Base-by-base conservation (phyloP, 2,113 vertebrate species). In the Syngnathus floridae region DNA sequence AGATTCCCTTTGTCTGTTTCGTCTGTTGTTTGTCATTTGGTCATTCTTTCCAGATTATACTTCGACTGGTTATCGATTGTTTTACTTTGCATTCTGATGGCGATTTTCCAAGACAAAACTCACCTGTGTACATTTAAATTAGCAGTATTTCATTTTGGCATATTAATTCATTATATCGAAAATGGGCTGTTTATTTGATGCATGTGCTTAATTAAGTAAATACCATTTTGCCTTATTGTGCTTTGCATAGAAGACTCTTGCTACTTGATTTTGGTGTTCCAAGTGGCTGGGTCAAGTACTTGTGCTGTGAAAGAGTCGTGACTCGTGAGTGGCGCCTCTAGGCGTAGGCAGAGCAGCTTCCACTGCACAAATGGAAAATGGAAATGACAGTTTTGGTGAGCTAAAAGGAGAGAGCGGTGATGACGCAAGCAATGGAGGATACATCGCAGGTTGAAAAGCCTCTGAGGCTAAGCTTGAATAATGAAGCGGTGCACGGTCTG, bases 321-420 rank as follows among this genome's bases (percentile, higher is more conserved):
- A 31, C 13, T 35, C 90, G 83, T 0, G 90, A 92, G 85, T 92
- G 91, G 5, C 88, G 84, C 80, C 92, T 90, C 73, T 92, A 92
- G 37, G 84, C 88, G 0, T 91, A 86, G 0, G 85, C 77, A 2
- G 89, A 90, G 80, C 91, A 92, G 82, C 82, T 87, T 36, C 91
- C 90, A 0, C 87, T 92, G 71, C 90, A 92, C 70, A 91, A 36
- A 0, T 90, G 90, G 69, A 56, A 56, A 56, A 13, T 56, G 54
- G 16, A 56, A 36, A 16, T 56, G 54, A 56, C 26, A 35, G 26
- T 17, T 26, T 51, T 8, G 52, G 22, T n/a, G n/a, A 55, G 12
- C 13, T 55, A 13, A 12, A 22, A 55, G 22, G 52, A 55, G 13
- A 22, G 10, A 31, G 22, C 4, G 7, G 1, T 26, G 52, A 13